Percentiles rank a stretch among this genome's conserved stretches.
These are phyloP conservation scores for Ostrea edulis DNA, from an alignment of 1,140 invertebrate species.

Conservation along the genomic window DNA sequence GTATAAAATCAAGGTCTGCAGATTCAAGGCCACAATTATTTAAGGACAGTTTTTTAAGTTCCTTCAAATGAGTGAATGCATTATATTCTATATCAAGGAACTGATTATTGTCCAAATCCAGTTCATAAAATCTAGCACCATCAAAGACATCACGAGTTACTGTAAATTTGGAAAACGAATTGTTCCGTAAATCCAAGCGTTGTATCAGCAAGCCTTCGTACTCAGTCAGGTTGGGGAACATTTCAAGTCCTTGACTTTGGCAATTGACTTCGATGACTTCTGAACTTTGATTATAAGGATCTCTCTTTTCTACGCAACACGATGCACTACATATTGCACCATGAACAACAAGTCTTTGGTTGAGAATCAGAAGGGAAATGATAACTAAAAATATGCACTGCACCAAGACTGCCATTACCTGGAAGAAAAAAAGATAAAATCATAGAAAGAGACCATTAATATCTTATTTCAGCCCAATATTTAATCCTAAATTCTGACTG, in stretches of 20 bases:
- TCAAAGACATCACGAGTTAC: neutral
- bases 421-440: neutral
- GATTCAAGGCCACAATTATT: conserved; percentile 9
- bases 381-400: neutral
- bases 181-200: neutral
- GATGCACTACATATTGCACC: neutral
- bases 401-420: neutral
- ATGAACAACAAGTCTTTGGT: neutral
- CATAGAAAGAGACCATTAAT: neutral
- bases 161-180: neutral
- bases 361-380: neutral
- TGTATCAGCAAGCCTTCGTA: neutral
- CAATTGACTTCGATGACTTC: conserved; percentile 3
- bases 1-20: neutral
- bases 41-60: neutral
- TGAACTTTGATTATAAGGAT: neutral
- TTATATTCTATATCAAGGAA: neutral
- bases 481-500: too few relatives aligned
- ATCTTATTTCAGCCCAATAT: too few relatives aligned
- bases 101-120: conserved; percentile 14
- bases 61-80: neutral
- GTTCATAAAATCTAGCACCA: conserved; percentile 3
- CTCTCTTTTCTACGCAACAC: neutral
- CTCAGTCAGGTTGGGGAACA: neutral
- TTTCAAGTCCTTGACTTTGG: neutral